Evolutionary conservation across 2,113 vertebrate genomes (phyloP).

Genomic region (Carollia perspicillata): DNA sequence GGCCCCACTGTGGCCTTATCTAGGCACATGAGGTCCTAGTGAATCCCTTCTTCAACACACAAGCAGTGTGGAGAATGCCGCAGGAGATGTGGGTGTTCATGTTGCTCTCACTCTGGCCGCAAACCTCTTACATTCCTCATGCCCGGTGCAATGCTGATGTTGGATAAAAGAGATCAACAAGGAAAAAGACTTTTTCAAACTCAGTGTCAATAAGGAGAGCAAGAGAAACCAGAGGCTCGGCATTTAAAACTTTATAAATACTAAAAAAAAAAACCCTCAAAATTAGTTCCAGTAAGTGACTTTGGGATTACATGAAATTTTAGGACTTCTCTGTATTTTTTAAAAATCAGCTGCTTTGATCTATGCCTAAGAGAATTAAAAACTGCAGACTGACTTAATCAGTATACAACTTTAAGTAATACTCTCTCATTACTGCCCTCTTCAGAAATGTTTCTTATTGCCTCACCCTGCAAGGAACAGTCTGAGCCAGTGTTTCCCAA

Average conservation of each 20-base stretch:
- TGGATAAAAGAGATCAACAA: background rate
- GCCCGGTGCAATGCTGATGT: background rate
- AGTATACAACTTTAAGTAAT: background rate
- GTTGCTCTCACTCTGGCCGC: background rate
- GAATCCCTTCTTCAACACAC: background rate
- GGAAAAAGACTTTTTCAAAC: background rate
- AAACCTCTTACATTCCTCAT: background rate
- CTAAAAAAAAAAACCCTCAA: background rate
- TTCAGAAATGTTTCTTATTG: background rate
- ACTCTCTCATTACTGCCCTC: background rate
- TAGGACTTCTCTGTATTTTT: background rate
- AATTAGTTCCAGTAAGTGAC: background rate
- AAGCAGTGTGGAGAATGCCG: background rate
- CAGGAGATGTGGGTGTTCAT: background rate
- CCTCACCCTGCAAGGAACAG: background rate
- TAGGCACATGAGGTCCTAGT: background rate
- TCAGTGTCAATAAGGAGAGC: background rate
- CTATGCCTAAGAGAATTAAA: background rate
- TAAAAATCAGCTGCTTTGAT: background rate
- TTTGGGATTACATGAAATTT: background rate
- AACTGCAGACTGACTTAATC: background rate
- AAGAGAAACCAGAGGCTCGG: background rate
- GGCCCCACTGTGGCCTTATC: background rate
- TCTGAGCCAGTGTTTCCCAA: background rate
- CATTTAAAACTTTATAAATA: background rate